phyloP scores from a whole-genome alignment of 2,888 invertebrate species.

The Arenicola marina region DNA sequence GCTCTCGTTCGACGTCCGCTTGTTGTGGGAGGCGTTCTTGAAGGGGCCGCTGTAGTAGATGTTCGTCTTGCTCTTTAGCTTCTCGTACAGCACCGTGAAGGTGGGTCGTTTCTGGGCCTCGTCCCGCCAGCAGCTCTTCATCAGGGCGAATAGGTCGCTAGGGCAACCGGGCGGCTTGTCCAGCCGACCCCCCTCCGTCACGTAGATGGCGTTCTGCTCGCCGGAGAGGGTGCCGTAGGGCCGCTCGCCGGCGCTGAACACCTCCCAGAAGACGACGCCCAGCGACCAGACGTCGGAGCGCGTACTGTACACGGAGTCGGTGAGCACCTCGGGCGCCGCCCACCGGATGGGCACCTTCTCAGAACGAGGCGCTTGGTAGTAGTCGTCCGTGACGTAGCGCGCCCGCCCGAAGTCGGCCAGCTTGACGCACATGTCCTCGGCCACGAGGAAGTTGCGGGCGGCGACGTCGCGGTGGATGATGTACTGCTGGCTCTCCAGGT shows the following conservation, averaged over 20 bases:
- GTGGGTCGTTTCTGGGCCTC: slow-evolving; percentile 29
- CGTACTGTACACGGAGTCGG: slow-evolving; percentile 33
- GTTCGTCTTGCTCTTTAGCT: slow-evolving; percentile 35
- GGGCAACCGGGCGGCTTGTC: slow-evolving; percentile 35
- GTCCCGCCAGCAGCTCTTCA: slow-evolving; percentile 34
- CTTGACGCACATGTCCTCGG: slow-evolving; percentile 33
- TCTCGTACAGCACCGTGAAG: slow-evolving; percentile 29
- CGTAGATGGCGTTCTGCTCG: slow-evolving; percentile 32
- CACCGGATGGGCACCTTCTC: slow-evolving; percentile 35
- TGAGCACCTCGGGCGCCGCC: slow-evolving; percentile 38
- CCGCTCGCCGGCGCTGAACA: slow-evolving; percentile 33
- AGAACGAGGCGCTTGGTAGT: slow-evolving; percentile 27
- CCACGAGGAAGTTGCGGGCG: slow-evolving; percentile 33
- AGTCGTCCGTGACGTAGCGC: slow-evolving; percentile 33
- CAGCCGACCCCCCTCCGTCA: slow-evolving; percentile 34
- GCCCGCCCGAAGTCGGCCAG: slow-evolving; percentile 37
- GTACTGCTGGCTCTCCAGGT: slow-evolving; percentile 34
- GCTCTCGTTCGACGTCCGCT: neutral
- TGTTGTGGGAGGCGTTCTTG: neutral
- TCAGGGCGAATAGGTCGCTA: slow-evolving; percentile 29
- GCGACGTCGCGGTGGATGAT: slow-evolving; percentile 36
- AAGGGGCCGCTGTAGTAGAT: slow-evolving; percentile 28
- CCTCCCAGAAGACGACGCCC: slow-evolving; percentile 37
- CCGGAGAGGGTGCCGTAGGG: slow-evolving; percentile 31
- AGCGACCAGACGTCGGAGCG: slow-evolving; percentile 39